Conservation (phyloP, 1,140 invertebrate genomes). For the Diorhabda carinulata region DNA sequence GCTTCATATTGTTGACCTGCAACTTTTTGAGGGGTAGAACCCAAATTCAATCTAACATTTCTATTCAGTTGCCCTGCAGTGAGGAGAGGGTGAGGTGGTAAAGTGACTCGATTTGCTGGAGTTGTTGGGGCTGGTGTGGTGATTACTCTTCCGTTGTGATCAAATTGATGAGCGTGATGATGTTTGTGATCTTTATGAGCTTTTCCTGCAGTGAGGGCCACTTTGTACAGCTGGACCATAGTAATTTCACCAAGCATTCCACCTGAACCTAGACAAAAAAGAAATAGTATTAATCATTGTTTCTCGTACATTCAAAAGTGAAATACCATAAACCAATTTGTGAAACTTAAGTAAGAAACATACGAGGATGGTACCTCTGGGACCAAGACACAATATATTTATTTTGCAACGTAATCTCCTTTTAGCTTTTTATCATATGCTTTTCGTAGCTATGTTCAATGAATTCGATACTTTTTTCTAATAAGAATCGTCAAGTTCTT, state of each 20-base stretch:
- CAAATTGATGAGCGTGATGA: constrained; percentile 73
- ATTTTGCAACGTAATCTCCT: too few species aligned
- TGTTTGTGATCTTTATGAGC: constrained; percentile 80
- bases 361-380: too few species aligned
- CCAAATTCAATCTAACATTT: constrained; percentile 54
- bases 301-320: too few species aligned
- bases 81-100: constrained; percentile 57
- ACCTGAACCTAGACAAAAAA: constrained; percentile 51
- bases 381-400: too few species aligned
- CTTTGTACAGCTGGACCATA: constrained; percentile 71
- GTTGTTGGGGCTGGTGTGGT: constrained; percentile 58
- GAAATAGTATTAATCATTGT: too few species aligned
- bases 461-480: too few species aligned
- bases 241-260: constrained; percentile 74
- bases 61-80: constrained; percentile 67
- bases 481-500: too few species aligned
- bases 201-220: constrained; percentile 74
- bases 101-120: constrained; percentile 49
- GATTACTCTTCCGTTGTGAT: constrained; percentile 65
- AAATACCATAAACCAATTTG: too few species aligned
- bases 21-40: constrained; percentile 48
- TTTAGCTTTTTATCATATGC: too few species aligned
- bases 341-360: too few species aligned
- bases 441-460: too few species aligned
- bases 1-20: constrained; percentile 51